Evolutionary conservation across 2,888 invertebrate species (phyloP).

Genomic region (Aromia moschata): DNA sequence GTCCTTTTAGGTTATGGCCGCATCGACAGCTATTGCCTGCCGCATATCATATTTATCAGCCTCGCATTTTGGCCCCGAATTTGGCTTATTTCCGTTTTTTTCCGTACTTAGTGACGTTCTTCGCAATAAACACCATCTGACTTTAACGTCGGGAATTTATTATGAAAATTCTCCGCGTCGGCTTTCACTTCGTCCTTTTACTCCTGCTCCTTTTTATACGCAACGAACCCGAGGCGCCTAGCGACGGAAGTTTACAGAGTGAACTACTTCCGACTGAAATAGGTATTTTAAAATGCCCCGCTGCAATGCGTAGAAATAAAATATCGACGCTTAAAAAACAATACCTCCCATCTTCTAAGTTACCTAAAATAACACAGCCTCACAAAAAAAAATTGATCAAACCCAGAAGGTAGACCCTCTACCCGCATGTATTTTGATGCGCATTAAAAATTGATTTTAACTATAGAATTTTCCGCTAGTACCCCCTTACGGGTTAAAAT

Average conservation of each 20-base stretch:
- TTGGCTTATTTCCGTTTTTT: conserved; percentile 41
- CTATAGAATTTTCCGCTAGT: too few species aligned
- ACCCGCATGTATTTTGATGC: too few species aligned
- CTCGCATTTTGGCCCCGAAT: conserved; percentile 35
- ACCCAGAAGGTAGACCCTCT: too few species aligned
- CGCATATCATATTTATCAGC: conserved; percentile 42
- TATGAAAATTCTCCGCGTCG: conserved; percentile 3
- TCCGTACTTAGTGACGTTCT: conserved; percentile 35
- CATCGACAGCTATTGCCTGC: conserved; percentile 34
- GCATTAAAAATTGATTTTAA: too few species aligned
- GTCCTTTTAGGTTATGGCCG: conserved; percentile 8
- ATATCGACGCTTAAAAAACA: too few species aligned
- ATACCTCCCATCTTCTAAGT: too few species aligned
- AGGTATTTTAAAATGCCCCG: too few species aligned
- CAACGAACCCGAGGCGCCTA: background rate
- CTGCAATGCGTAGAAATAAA: too few species aligned
- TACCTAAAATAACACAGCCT: too few species aligned
- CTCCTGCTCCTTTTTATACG: conserved; percentile 1
- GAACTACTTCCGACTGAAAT: background rate
- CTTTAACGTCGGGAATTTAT: conserved; percentile 10
- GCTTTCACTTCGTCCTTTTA: conserved; percentile 3
- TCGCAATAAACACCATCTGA: conserved; percentile 21
- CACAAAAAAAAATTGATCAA: too few species aligned
- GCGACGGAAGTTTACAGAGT: conserved; percentile 1
- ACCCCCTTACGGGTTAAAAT: too few species aligned